Percentiles rank a stretch among this genome's conserved stretches.
Evolutionary conservation across 2,888 invertebrate species (phyloP).

Genomic region (Diarsia rubi): DNA sequence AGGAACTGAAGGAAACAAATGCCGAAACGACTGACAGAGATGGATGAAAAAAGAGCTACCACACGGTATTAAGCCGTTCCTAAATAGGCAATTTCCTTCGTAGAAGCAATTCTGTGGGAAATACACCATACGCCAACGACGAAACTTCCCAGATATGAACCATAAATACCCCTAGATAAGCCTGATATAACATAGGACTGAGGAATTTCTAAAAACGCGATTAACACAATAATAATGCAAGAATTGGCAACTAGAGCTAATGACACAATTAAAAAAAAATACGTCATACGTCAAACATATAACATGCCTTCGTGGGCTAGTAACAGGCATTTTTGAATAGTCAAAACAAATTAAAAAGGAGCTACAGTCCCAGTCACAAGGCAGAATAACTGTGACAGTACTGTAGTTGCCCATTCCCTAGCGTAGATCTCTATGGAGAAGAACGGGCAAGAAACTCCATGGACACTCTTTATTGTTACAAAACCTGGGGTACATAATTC

Average conservation of each 20-base stretch:
- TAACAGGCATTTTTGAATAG: too few relatives aligned
- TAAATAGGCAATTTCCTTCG: neutral
- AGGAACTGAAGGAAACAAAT: constrained; percentile 5
- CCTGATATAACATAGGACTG: neutral
- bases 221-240: neutral
- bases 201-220: neutral
- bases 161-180: neutral
- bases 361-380: too few relatives aligned
- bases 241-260: neutral
- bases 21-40: constrained; percentile 26
- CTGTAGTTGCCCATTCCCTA: too few relatives aligned
- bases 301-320: neutral
- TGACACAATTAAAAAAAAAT: neutral
- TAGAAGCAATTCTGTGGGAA: constrained; percentile 10
- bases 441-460: too few relatives aligned
- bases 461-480: too few relatives aligned
- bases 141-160: neutral
- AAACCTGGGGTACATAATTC: too few relatives aligned
- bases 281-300: neutral
- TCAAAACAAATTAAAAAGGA: too few relatives aligned
- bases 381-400: too few relatives aligned
- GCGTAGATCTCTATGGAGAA: too few relatives aligned
- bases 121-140: neutral
- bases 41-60: constrained; percentile 9
- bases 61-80: constrained; percentile 1